Conservation (phyloP, 2,888 invertebrate species). For the Scelioninae gen. 2 region DNA sequence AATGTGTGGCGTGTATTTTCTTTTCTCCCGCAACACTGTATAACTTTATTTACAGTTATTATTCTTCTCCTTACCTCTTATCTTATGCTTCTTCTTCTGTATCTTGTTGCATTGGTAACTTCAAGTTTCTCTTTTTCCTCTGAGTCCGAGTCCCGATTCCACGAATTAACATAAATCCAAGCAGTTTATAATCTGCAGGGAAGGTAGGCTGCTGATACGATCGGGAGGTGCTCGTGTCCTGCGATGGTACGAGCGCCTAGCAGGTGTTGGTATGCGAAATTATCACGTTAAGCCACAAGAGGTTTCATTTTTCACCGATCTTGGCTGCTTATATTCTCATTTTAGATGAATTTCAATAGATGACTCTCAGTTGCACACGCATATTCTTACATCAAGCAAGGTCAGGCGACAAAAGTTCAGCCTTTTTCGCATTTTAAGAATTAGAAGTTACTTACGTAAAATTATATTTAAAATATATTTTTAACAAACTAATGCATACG, state of each 20-base stretch:
- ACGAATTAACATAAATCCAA: conserved; percentile 72
- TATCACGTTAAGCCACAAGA: conserved; percentile 68
- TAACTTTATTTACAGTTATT: conserved; percentile 59
- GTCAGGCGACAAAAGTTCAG: conserved; percentile 28
- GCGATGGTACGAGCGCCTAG: conserved; percentile 61
- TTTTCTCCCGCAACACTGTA: conserved; percentile 39
- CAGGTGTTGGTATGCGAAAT: conserved; percentile 72
- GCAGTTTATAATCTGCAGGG: conserved; percentile 72
- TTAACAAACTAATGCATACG: no score
- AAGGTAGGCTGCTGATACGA: conserved; percentile 69
- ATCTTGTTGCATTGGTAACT: conserved; percentile 59
- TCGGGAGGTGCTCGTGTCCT: conserved; percentile 65
- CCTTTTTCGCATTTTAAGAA: conserved; percentile 11
- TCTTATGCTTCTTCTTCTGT: conserved; percentile 57
- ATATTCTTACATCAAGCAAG: conserved; percentile 48
- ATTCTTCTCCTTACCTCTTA: conserved; percentile 54
- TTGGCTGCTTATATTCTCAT: conserved; percentile 57
- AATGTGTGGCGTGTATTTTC: conserved; percentile 27
- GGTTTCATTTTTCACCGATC: conserved; percentile 63
- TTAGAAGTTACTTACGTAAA: no score
- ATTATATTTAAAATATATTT: no score
- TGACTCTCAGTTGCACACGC: conserved; percentile 41
- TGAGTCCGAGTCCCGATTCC: conserved; percentile 66
- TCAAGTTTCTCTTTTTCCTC: conserved; percentile 60
- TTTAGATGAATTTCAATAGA: conserved; percentile 62